Evolutionary conservation across 2,113 vertebrate genomes (phyloP).

Genomic region (Bubo bubo): DNA sequence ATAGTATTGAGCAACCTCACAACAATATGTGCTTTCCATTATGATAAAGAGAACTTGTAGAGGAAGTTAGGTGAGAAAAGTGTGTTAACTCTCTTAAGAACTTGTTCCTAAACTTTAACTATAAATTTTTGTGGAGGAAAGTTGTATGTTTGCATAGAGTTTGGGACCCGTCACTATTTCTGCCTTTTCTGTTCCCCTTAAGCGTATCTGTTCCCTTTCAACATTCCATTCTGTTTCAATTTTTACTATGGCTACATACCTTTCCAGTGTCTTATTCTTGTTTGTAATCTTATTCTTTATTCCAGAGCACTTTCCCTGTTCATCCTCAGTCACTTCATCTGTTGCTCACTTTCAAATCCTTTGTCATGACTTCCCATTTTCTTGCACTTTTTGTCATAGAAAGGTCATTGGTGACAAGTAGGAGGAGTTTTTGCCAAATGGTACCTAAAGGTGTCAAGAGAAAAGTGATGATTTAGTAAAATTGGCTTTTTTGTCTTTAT

Average conservation of each 20-base stretch:
- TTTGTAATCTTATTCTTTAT: neutral
- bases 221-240: neutral
- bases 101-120: neutral
- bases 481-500: neutral
- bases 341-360: neutral
- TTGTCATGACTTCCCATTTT: neutral
- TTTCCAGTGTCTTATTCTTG: neutral
- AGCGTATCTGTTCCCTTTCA: neutral
- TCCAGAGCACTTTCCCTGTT: neutral
- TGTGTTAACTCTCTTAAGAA: neutral
- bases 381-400: neutral
- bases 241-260: neutral
- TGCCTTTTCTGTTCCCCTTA: neutral
- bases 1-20: neutral
- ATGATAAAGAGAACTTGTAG: neutral
- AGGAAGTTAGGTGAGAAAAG: neutral
- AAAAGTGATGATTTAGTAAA: neutral
- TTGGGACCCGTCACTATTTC: constrained; percentile 61
- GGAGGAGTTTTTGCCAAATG: neutral
- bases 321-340: neutral
- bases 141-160: neutral
- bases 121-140: neutral
- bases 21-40: neutral
- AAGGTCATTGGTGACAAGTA: neutral
- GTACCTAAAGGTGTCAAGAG: neutral